Base-by-base conservation (phyloP, 92 coral and sea anemone species). In the Actinostola sp. region DNA sequence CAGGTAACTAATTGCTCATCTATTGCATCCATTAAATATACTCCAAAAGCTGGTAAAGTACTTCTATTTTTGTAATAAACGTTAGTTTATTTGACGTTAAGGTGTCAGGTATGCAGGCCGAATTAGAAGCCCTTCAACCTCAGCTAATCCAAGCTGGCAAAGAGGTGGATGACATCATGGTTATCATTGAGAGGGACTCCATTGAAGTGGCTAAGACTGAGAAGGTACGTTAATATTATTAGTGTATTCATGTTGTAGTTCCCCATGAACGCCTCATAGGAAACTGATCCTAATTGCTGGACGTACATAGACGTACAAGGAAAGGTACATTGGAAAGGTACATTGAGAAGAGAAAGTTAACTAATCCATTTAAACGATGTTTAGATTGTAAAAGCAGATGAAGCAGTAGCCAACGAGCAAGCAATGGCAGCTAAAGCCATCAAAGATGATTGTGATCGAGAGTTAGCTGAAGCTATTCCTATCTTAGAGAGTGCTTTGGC, bases 381-480 rank as follows among this genome's bases (percentile, higher is more conserved):
- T 11, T 68, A 93, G 99, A 83, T 95, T 41, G 99, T 95, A 30
- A 95, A 95, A 83, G 99, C 97, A 17, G 99, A 95, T 71, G 99
- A 95, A 56, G 97, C 97, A 39, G 92, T 95, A 25, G 99, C 99
- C 13, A 92, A 95, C 64, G 93, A 92, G 52, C 99, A 95, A 73
- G 99, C 99, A 32, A 91, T 90, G 63, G 99, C 99, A 3, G 97
- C 99, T 62, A 97, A 95, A 65, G 97, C 99, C 17, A 95, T 95
- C 78, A 95, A 95, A 71, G 99, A 95, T 56, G 99, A 95, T 27
- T 95, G 99, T 57, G 99, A 95, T 73, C 84, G 66, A 48, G 99
- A 95, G 57, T 82, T 95, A 14, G 99, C 97, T 19, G 97, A 88
- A 71, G 99, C 99, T 8, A 92, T 95, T 57, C 99, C 99, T 1